These are phyloP conservation scores for Drosophila affinis DNA, from an alignment of 2,888 invertebrate genomes.

Conservation along the genomic window DNA sequence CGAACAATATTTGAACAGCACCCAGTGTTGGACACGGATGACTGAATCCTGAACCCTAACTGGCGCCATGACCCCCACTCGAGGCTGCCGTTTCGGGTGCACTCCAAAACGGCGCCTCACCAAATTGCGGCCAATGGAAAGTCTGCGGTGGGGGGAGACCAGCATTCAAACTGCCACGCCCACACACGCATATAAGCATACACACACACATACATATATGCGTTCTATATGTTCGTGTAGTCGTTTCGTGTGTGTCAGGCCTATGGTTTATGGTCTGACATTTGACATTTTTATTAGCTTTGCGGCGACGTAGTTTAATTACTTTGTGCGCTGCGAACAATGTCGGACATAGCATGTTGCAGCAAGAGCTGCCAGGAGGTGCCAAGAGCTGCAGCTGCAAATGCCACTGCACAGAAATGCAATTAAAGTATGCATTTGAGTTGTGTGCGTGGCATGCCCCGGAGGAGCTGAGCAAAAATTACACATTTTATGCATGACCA, in stretches of 20 bases:
- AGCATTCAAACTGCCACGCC: constrained; percentile 16
- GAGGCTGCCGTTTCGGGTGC: constrained; percentile 3
- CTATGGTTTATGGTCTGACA: constrained; percentile 75
- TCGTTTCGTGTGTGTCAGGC: constrained; percentile 47
- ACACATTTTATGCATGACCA: constrained; percentile 59
- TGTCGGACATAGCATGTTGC: constrained; percentile 41
- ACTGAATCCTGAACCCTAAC: constrained; percentile 1
- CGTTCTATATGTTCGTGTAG: too few relatives aligned
- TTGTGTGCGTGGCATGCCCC: constrained; percentile 61
- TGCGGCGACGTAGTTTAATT: constrained; percentile 74
- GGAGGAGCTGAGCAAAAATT: constrained; percentile 32
- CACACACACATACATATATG: too few relatives aligned
- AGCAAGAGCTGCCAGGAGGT: neutral
- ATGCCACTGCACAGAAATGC: constrained; percentile 58
- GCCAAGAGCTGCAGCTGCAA: neutral
- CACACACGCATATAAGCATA: neutral
- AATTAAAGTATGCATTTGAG: constrained; percentile 78
- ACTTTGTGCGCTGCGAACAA: constrained; percentile 65
- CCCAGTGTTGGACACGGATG: neutral
- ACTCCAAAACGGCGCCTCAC: constrained; percentile 58
- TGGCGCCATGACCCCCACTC: constrained; percentile 26
- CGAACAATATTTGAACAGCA: neutral
- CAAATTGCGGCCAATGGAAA: constrained; percentile 47
- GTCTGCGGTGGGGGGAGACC: constrained; percentile 43
- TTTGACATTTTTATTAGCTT: constrained; percentile 78